Evolutionary conservation across 2,888 invertebrate species (phyloP).

Genomic region (Scaptomyza reducta): DNA sequence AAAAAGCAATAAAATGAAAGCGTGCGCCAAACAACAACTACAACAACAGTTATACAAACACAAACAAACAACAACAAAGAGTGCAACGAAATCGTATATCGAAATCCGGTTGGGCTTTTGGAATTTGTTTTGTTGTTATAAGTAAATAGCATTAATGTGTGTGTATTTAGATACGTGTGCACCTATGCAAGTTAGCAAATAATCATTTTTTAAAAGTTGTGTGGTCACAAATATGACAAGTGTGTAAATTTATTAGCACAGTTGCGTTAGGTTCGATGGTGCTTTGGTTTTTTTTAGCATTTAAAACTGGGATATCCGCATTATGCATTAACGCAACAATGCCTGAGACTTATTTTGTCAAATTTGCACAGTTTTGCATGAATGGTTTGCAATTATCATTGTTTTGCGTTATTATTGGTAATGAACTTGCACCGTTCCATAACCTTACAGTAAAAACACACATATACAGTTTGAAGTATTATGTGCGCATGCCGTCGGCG

Average conservation of each 20-base stretch:
- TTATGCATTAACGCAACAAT: neutral
- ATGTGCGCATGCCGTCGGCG: slow-evolving; percentile 22
- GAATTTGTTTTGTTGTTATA: slow-evolving; percentile 41
- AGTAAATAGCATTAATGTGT: slow-evolving; percentile 42
- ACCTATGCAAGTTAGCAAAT: slow-evolving; percentile 13
- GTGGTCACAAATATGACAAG: neutral
- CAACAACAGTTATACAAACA: slow-evolving; percentile 27
- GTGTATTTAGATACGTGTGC: slow-evolving; percentile 27
- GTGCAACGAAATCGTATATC: slow-evolving; percentile 53
- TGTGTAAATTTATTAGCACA: slow-evolving; percentile 8
- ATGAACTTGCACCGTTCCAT: slow-evolving; percentile 36
- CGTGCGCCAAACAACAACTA: slow-evolving; percentile 36
- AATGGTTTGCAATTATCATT: neutral
- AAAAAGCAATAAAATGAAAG: slow-evolving; percentile 62
- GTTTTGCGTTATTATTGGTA: slow-evolving; percentile 16
- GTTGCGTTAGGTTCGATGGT: neutral
- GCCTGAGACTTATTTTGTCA: neutral
- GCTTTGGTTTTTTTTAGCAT: neutral
- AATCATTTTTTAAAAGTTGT: slow-evolving; percentile 25
- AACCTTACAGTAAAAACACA: slow-evolving; percentile 6
- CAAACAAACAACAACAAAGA: slow-evolving; percentile 31
- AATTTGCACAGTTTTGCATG: neutral
- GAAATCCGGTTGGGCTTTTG: slow-evolving; percentile 65
- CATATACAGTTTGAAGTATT: neutral
- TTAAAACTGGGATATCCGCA: neutral